Conservation (phyloP, 2,797 vertebrate genomes). For the Coregonus suidteri region DNA sequence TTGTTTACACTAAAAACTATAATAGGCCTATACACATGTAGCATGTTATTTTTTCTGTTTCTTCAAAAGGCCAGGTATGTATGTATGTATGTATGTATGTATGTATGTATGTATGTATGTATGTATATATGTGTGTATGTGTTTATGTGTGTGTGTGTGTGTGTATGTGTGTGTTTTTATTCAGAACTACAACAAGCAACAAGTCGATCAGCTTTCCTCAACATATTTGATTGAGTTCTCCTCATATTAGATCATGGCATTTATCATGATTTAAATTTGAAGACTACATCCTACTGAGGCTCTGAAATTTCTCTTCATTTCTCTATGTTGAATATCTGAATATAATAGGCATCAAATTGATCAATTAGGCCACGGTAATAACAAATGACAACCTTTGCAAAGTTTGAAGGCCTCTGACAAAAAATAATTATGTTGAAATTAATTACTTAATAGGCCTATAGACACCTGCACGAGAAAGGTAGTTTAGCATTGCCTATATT, state of each 20-base stretch:
- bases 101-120: neutral
- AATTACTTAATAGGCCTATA: too few relatives aligned
- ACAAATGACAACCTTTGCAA: neutral
- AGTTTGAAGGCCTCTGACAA: too few relatives aligned
- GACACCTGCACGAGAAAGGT: too few relatives aligned
- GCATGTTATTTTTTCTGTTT: too few relatives aligned
- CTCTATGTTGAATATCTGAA: neutral
- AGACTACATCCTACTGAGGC: neutral
- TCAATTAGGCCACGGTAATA: neutral
- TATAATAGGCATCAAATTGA: neutral
- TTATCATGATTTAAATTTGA: neutral
- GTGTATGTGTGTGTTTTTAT: conserved; percentile 5
- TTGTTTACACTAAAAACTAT: too few relatives aligned
- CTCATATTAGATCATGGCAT: neutral
- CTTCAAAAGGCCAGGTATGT: too few relatives aligned
- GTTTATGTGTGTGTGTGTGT: neutral
- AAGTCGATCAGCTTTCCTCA: neutral
- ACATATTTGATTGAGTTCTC: neutral
- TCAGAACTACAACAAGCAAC: neutral
- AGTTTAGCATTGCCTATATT: too few relatives aligned
- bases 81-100: neutral
- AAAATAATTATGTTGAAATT: too few relatives aligned
- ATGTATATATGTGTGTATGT: neutral
- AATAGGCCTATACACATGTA: too few relatives aligned
- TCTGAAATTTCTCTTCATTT: neutral